Base-by-base conservation (phyloP, 2,113 vertebrate genomes). In the Cygnus buccinator region DNA sequence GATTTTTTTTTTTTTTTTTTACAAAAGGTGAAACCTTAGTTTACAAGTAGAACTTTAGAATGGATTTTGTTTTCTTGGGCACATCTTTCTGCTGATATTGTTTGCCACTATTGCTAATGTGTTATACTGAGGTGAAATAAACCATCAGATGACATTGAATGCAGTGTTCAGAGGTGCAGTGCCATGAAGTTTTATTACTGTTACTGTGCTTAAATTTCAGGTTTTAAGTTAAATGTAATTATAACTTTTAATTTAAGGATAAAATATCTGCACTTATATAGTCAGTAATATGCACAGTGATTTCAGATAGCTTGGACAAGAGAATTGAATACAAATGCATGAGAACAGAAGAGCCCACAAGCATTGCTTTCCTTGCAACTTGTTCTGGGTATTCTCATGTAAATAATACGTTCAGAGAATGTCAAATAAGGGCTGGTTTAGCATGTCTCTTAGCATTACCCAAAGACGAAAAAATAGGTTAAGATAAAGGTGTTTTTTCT, bases 41-140 rank as follows among this genome's bases (percentile, higher is more conserved):
- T 89, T 43, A 57, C 6, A 52, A 58, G 5, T 37, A 17, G 6
- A 63, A 41, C 29, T 72, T 61, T 52, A 63, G 9, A 82, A 72
- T 17, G 5, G 9, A 8, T 43, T 8, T 67, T 52, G 2, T 25
- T 23, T 33, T 3, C 19, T 48, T 87, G 10, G 26, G 6, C 6
- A 1, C 0, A 1, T 17, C 1, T 39, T 72, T 57, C 11, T 74
- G 3, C 62, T 81, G 33, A 5, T 70, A 1, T 3, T 46, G 0
- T 72, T 72, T 87, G 25, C 21, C 11, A 29, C 3, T 43, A 11
- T 58, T 15, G 22, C 2, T 39, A 17, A 29, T 2, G 1, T 33
- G 54, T 14, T 22, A 11, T 1, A 5, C 3, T 58, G 29, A 31
- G 79, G 20, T 75, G 44, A 57, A 87, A 52, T 66, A 65, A 68